Evolutionary conservation across 2,888 invertebrate genomes (phyloP).

Genomic region (Gryllus longicercus): DNA sequence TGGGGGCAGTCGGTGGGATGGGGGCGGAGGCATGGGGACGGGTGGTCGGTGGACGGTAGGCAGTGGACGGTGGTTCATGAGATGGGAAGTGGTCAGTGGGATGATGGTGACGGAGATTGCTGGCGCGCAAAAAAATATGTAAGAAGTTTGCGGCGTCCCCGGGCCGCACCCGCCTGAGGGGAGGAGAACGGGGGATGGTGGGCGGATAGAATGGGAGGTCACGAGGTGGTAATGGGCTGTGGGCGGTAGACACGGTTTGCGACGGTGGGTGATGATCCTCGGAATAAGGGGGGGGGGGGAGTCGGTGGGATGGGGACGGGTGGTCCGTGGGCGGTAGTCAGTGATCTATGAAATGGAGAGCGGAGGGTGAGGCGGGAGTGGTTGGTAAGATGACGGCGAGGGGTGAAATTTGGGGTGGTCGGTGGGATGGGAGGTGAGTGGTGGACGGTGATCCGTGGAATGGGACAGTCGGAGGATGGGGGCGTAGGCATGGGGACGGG

Average conservation of each 20-base stretch:
- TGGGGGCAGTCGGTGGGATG: no score
- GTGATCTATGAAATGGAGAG: background rate
- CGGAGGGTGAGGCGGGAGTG: background rate
- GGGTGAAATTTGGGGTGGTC: background rate
- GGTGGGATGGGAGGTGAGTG: no score
- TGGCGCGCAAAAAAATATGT: background rate
- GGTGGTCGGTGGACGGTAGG: background rate
- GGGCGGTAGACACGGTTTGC: background rate
- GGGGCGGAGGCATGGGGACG: no score
- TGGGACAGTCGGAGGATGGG: no score
- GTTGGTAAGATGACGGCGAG: background rate
- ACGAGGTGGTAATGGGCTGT: background rate
- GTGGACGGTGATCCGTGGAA: no score
- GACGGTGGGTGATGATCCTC: background rate
- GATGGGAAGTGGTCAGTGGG: background rate
- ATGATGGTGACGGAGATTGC: background rate
- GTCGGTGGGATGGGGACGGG: background rate
- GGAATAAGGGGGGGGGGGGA: background rate
- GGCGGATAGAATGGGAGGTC: background rate
- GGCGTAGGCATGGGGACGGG: no score
- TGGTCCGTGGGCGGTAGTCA: background rate
- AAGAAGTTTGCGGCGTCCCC: background rate
- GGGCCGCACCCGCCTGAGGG: background rate
- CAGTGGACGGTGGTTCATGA: background rate
- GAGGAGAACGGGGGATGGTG: background rate